Base-by-base conservation (phyloP, 30 jellyfish, hydroid and myxozoan species). In the Mastigias papua region DNA sequence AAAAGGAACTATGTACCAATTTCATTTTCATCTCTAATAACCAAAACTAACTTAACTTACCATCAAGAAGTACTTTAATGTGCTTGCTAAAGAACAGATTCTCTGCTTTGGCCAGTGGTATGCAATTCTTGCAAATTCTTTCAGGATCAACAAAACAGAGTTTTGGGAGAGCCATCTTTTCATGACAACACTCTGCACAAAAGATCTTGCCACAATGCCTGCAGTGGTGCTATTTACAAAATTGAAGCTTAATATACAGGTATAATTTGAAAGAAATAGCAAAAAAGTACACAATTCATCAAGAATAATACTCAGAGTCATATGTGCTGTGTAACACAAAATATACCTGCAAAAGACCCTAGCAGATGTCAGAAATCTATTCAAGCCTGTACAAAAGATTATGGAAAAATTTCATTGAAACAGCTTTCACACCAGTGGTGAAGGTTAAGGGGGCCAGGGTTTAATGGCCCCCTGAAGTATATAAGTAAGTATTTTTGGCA, bases 91-190 rank as follows among this genome's bases (percentile, higher is more conserved):
- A 94, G 64, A 94, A 93, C 20, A 54, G 84, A n/a, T 75, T 66
- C 86, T 94, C 99, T 22, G 54, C 75, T 82, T 94, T 89, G 17
- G 93, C 97, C 33, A 70, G 33, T 19, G 95, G 83, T 5, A 76
- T 22, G 74, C 99, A 94, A 30, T 94, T 95, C 27, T 35, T 60
- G 66, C 99, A 94, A 48, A 84, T 92, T 30, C 97, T 76, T 65
- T 94, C 98, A 20, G 99, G 99, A 81, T 94, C 99, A 50, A 94
- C 96, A 58, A 70, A 94, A 31, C 93, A 70, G 19, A 94, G 84
- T 71, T 98, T 65, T 49, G 97, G 97, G 30, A 94, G 63, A 21
- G 80, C 21, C 20, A 90, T 46, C 54, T 94, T 94, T 21, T 51
- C 57, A 3, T 34, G 21, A 62, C 99, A 94, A 78, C 99, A 94